Evolutionary conservation across 1,140 invertebrate species (phyloP).

Genomic region (Zaprionus tsacasi): DNA sequence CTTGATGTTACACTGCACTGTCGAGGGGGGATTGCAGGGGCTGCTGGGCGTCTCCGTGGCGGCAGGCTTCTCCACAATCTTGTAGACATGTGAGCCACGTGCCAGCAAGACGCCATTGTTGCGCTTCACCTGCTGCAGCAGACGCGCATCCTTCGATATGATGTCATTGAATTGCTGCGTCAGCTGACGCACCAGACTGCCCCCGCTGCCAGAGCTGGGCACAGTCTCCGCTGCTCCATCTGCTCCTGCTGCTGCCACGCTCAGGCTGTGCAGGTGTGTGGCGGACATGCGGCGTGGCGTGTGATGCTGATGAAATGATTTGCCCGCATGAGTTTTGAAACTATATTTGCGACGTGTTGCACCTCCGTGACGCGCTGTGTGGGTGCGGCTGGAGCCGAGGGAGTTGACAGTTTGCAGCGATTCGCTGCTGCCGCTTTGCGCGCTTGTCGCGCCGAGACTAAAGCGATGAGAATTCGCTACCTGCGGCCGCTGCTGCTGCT

Average conservation of each 20-base stretch:
- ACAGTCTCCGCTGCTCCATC: neutral
- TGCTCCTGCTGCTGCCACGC: conserved; percentile 1
- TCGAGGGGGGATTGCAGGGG: conserved; percentile 40
- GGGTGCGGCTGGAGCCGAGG: conserved; percentile 26
- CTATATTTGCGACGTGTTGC: conserved; percentile 75
- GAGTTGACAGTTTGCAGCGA: conserved; percentile 58
- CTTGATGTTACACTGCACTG: conserved; percentile 83
- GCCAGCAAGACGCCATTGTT: conserved; percentile 75
- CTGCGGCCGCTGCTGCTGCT: conserved; percentile 16
- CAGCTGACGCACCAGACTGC: conserved; percentile 84
- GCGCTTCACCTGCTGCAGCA: conserved; percentile 83
- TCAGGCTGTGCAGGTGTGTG: conserved; percentile 17
- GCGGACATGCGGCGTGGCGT: conserved; percentile 49
- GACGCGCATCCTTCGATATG: conserved; percentile 76
- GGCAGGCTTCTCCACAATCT: conserved; percentile 67
- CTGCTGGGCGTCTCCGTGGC: neutral
- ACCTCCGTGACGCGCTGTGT: conserved; percentile 28
- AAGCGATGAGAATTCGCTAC: conserved; percentile 3
- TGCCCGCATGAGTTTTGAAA: conserved; percentile 82
- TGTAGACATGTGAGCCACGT: conserved; percentile 74
- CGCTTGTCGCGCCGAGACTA: conserved; percentile 62
- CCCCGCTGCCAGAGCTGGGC: neutral
- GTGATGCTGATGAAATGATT: conserved; percentile 65
- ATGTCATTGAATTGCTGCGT: conserved; percentile 85
- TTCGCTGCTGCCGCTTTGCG: conserved; percentile 64